A percentile compares a stretch with the other conserved stretches of the same genome.
Evolutionary conservation across 30 jellyfish, hydroid and myxozoan genomes (phyloP).

Genomic region (Euphysa ruthae): DNA sequence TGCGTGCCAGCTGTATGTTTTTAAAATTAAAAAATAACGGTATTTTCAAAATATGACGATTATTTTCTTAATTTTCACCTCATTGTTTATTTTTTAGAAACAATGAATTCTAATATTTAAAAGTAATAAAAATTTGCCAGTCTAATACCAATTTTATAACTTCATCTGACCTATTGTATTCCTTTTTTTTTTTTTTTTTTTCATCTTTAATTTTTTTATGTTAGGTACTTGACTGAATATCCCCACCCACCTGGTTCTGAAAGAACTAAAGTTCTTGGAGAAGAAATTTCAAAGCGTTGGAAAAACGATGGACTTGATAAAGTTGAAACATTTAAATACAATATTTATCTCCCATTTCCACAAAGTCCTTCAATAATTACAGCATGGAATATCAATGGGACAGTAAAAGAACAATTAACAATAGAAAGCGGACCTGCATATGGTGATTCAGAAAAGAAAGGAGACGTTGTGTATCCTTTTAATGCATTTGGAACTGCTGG

Average conservation of each 20-base stretch:
- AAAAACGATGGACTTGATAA: slow-evolving; percentile 22
- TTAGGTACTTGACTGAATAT: slow-evolving; percentile 21
- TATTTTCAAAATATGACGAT: too few species aligned
- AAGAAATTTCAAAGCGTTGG: slow-evolving; percentile 15
- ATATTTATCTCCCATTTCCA: slow-evolving; percentile 29
- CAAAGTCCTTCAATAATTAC: slow-evolving; percentile 7
- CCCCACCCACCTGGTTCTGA: slow-evolving; percentile 39
- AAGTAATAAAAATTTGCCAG: too few species aligned
- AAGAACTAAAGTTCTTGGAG: slow-evolving; percentile 15
- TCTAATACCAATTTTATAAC: too few species aligned
- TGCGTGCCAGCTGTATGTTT: too few species aligned
- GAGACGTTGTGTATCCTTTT: slow-evolving; percentile 29
- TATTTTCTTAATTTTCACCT: too few species aligned
- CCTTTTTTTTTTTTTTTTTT: not conserved
- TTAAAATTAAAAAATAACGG: too few species aligned
- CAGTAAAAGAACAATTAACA: not conserved
- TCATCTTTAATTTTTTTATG: not conserved
- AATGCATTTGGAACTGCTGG: slow-evolving; percentile 34
- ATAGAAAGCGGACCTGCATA: slow-evolving; percentile 6
- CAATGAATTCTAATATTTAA: too few species aligned
- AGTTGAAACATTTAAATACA: slow-evolving; percentile 21
- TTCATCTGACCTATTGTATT: too few species aligned
- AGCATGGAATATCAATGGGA: not conserved
- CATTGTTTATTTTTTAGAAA: too few species aligned
- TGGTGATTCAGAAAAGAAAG: slow-evolving; percentile 20